Percentiles rank a stretch among this genome's conserved stretches.
Conservation (phyloP, 1,140 invertebrate species). For the Riptortus pedestris region DNA sequence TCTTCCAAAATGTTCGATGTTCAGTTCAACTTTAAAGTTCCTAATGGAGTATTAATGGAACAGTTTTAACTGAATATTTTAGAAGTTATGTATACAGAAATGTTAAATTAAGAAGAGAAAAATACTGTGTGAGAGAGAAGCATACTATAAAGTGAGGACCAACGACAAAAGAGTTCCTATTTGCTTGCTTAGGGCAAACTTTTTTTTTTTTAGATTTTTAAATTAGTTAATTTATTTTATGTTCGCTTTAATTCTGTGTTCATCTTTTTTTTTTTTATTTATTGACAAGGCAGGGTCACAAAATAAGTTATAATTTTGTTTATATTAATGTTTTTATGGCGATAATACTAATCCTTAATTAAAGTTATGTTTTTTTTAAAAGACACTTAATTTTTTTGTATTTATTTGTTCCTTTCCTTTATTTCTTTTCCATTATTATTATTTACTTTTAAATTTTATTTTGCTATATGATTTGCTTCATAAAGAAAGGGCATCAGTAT, state of each 20-base stretch:
- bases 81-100: neutral
- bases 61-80: neutral
- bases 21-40: constrained; percentile 4
- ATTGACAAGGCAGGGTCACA: constrained; percentile 13
- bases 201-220: constrained; percentile 11
- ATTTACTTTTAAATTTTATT: no score
- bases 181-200: constrained; percentile 12
- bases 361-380: constrained; percentile 11
- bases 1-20: constrained; percentile 3
- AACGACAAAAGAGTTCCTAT: constrained; percentile 25
- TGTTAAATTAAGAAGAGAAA: neutral
- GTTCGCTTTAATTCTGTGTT: constrained; percentile 15
- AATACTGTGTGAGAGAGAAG: neutral
- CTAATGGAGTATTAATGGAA: constrained; percentile 3
- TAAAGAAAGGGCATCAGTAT: no score
- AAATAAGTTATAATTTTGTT: constrained; percentile 9
- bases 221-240: constrained; percentile 19
- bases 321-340: neutral
- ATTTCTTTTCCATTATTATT: neutral
- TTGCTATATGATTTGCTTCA: no score
- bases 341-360: constrained; percentile 16
- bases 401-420: constrained; percentile 16
- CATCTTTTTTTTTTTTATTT: constrained; percentile 16
- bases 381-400: constrained; percentile 6
- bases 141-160: constrained; percentile 18